Percentiles rank a stretch among this genome's conserved stretches.
Conservation (phyloP, 2,113 vertebrate species). For the Pituophis catenifer region DNA sequence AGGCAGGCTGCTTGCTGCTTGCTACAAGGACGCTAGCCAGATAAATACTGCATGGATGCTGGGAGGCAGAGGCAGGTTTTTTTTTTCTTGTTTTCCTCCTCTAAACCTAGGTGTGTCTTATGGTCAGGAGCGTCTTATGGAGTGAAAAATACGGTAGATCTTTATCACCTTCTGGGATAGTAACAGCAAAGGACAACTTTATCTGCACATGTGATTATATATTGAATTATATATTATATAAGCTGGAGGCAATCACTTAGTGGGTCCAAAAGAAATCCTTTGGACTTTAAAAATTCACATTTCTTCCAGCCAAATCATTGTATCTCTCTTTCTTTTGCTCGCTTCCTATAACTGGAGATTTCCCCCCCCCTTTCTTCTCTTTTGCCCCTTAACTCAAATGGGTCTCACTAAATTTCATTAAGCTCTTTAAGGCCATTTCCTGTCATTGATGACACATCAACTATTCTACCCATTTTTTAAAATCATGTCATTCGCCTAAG, state of each 20-base stretch:
- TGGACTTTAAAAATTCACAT: background rate
- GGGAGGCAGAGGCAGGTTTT: no score
- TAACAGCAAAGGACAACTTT: background rate
- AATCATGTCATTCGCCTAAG: background rate
- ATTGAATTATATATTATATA: background rate
- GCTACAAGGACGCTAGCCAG: no score
- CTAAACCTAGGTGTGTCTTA: no score
- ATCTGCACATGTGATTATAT: background rate
- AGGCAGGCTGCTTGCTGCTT: no score
- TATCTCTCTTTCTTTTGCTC: background rate
- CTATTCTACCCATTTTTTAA: background rate
- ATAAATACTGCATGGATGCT: no score
- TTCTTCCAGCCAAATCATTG: background rate
- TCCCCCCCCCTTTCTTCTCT: background rate
- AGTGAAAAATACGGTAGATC: background rate
- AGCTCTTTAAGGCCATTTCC: background rate
- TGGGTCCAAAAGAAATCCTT: background rate
- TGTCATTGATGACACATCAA: background rate
- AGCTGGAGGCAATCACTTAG: background rate
- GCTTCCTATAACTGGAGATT: background rate
- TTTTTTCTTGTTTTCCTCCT: no score
- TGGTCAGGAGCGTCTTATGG: no score
- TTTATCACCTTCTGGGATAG: background rate
- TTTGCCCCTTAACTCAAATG: background rate
- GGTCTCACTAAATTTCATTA: background rate